Evolutionary conservation across 2,113 vertebrate genomes (phyloP).

Genomic region (Leptobrachium leishanense): DNA sequence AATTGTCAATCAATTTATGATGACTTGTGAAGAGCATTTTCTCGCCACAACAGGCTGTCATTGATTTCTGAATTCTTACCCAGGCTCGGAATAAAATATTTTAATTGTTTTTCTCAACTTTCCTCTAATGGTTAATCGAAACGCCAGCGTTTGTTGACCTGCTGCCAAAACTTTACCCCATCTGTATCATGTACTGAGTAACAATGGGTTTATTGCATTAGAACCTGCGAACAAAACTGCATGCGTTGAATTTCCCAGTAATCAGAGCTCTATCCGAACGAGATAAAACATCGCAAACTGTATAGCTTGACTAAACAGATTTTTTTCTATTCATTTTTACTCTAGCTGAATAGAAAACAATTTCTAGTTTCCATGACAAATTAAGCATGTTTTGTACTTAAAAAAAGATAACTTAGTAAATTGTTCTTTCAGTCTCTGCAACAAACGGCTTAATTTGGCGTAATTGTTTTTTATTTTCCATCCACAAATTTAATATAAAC

Average conservation of each 20-base stretch:
- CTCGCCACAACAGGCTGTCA: too few species aligned
- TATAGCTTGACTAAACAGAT: neutral
- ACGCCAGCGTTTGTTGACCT: too few species aligned
- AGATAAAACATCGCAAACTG: neutral
- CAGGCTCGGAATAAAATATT: too few species aligned
- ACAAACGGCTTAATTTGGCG: slow-evolving; percentile 39
- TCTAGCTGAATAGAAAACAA: slow-evolving; percentile 11
- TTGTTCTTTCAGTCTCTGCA: slow-evolving; percentile 26
- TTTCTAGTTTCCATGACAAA: slow-evolving; percentile 15
- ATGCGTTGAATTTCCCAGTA: neutral
- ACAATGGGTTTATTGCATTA: neutral
- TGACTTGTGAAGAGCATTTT: too few species aligned
- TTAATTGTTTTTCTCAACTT: too few species aligned
- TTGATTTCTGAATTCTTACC: too few species aligned
- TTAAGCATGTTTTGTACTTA: slow-evolving; percentile 33
- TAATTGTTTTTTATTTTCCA: slow-evolving; percentile 33
- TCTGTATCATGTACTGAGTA: too few species aligned
- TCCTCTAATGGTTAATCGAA: too few species aligned
- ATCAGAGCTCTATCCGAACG: neutral
- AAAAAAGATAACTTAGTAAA: slow-evolving; percentile 36
- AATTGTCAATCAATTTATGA: too few species aligned
- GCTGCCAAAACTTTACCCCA: too few species aligned
- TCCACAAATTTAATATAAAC: slow-evolving; percentile 19
- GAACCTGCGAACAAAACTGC: neutral
- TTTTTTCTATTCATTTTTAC: slow-evolving; percentile 21